These are phyloP conservation scores for Betta splendens DNA, from an alignment of 2,797 vertebrate species.

Conservation along the genomic window DNA sequence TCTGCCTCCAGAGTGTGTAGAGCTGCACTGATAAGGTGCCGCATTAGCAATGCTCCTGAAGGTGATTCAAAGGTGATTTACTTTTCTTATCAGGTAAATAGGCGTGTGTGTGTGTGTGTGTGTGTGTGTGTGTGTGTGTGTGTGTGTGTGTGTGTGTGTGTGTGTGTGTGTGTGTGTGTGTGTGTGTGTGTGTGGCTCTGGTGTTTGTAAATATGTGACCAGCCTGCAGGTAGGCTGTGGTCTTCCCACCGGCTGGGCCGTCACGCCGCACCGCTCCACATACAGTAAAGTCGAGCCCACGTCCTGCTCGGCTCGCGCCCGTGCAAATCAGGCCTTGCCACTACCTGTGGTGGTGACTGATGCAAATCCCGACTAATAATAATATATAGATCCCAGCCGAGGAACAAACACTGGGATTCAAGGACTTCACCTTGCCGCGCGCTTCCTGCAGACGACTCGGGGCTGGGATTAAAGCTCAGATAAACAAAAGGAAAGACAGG, in stretches of 20 bases:
- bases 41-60: conserved; percentile 45
- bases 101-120: conserved; percentile 27
- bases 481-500: conserved; percentile 46
- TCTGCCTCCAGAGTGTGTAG: conserved; percentile 13
- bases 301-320: conserved; percentile 30
- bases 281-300: conserved; percentile 46
- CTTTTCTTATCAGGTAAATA: conserved; percentile 67
- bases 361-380: conserved; percentile 61
- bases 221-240: conserved; percentile 44
- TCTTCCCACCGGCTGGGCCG: conserved; percentile 29
- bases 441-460: conserved; percentile 33
- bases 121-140: conserved; percentile 64
- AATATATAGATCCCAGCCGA: conserved; percentile 46
- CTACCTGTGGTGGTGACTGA: conserved; percentile 52
- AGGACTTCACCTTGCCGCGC: conserved; percentile 37
- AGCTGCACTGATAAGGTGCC: conserved; percentile 29
- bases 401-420: conserved; percentile 22
- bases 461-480: conserved; percentile 50
- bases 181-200: conserved; percentile 33
- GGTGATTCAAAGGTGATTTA: conserved; percentile 66
- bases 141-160: conserved; percentile 43
- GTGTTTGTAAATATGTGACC: conserved; percentile 67
- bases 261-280: conserved; percentile 32
- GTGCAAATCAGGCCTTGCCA: conserved; percentile 63
- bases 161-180: conserved; percentile 29